Base-by-base conservation (phyloP, 2,113 vertebrate genomes). In the Pteronura brasiliensis region DNA sequence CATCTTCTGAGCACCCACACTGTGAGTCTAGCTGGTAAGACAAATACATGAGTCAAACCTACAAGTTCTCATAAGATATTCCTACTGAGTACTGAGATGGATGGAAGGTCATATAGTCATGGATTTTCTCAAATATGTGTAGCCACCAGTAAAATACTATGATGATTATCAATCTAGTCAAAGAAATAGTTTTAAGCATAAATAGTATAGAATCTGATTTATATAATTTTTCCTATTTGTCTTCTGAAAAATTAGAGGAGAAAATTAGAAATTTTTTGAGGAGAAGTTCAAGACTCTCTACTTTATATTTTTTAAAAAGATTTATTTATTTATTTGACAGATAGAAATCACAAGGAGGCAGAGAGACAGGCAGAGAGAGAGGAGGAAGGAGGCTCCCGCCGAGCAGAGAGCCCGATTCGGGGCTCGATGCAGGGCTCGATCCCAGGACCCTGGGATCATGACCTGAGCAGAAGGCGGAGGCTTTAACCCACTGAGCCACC, bases 181-280 rank as follows among this genome's bases (percentile, higher is more conserved):
- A 96, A 92, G 85, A 92, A 95, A 69, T 39, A 93, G 49, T 80
- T n/a, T 82, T 31, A 96, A 67, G 79, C 39, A 74, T 27, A 29
- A 72, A n/a, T 25, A 81, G 14, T 57, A 13, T 79, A 63, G 63
- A n/a, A 17, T 42, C 61, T 81, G 71, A 76, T 42, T 89, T 93
- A 92, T 55, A 23, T 65, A 92, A 72, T 42, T 93, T 81, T 87
- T 88, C 63, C 71, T 52, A 57, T 82, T 88, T 88, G 49, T 94
- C 44, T 96, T 90, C 47, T 79, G 71, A 63, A 11, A 14, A 94
- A 92, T 74, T 77, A 83, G 47, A 96, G 39, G 44, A 69, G 49
- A 89, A 90, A 93, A 65, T 42, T 84, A 81, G 69, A 97, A 82
- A 83, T 47, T 9, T 76, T 88, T 82, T 91, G 14, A 95, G 57